Percentiles rank a stretch among this genome's conserved stretches.
Conservation (phyloP, 2,888 invertebrate genomes). For the Caenorhabditis doughertyi region DNA sequence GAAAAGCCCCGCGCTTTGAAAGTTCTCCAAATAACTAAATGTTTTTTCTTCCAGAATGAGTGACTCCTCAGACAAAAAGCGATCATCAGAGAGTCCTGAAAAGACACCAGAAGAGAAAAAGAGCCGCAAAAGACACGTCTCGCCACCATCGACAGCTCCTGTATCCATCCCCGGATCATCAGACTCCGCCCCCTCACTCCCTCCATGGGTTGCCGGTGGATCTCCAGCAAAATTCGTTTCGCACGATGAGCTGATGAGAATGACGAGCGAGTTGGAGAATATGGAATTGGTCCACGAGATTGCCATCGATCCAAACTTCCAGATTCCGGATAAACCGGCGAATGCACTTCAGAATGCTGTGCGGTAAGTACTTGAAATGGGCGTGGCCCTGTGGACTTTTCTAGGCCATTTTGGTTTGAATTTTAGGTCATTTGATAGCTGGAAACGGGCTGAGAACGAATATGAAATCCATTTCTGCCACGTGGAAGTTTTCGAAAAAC, state of each 20-base stretch:
- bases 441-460: too few species aligned
- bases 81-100: slow-evolving; percentile 4
- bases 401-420: too few species aligned
- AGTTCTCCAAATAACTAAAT: too few species aligned
- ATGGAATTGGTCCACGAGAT: slow-evolving; percentile 98
- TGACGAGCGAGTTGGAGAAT: slow-evolving; percentile 92
- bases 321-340: slow-evolving; percentile 60
- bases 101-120: slow-evolving; percentile 12
- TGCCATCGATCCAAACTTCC: slow-evolving; percentile 91
- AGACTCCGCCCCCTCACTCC: slow-evolving; percentile 26
- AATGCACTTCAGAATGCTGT: slow-evolving; percentile 46
- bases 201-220: slow-evolving; percentile 83
- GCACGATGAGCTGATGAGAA: slow-evolving; percentile 90
- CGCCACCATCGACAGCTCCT: background rate
- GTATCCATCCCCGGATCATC: slow-evolving; percentile 43
- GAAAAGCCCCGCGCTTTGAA: too few species aligned
- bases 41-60: too few species aligned
- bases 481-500: too few species aligned
- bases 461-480: too few species aligned
- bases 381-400: too few species aligned
- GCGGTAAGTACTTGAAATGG: background rate
- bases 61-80: too few species aligned
- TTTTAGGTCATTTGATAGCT: too few species aligned
- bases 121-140: slow-evolving; percentile 38
- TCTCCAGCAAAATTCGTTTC: slow-evolving; percentile 92